phyloP scores from a whole-genome alignment of 2,888 invertebrate species.

The Argynnis bischoffii region DNA sequence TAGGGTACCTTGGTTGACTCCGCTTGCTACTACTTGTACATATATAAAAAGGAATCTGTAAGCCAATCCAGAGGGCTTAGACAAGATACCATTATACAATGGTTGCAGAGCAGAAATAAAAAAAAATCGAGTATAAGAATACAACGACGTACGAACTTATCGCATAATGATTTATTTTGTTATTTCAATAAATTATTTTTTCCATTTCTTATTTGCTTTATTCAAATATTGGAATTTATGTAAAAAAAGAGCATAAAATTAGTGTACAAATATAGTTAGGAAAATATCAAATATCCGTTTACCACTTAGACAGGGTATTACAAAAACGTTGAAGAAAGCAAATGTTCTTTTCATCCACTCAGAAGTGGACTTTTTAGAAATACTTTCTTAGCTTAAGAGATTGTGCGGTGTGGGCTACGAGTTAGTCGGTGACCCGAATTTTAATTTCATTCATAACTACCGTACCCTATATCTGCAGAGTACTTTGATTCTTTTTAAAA shows the following conservation, averaged over 20 bases:
- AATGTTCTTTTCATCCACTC: constrained; percentile 17
- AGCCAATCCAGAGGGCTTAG: too few species aligned
- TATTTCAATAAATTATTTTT: too few species aligned
- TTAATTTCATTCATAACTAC: constrained; percentile 8
- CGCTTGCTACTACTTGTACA: too few species aligned
- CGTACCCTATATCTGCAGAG: not conserved
- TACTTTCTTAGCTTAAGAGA: constrained; percentile 14
- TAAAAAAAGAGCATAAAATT: not conserved
- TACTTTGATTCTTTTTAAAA: too few species aligned
- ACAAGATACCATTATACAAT: too few species aligned
- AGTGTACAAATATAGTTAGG: not conserved
- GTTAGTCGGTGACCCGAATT: constrained; percentile 17
- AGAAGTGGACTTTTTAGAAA: constrained; percentile 14
- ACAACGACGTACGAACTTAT: too few species aligned
- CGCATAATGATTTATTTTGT: too few species aligned
- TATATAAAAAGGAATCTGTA: too few species aligned
- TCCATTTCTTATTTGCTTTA: not conserved
- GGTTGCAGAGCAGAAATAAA: too few species aligned
- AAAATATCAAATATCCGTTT: constrained; percentile 2
- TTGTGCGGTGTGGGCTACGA: constrained; percentile 7
- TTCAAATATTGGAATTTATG: not conserved
- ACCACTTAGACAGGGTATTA: constrained; percentile 6
- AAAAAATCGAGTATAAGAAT: too few species aligned
- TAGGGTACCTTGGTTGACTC: too few species aligned
- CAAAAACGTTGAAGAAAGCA: constrained; percentile 14